A percentile compares a stretch with the other conserved stretches of the same genome.
Conservation (phyloP, 2,888 invertebrate genomes). For the Torymus auratus region DNA sequence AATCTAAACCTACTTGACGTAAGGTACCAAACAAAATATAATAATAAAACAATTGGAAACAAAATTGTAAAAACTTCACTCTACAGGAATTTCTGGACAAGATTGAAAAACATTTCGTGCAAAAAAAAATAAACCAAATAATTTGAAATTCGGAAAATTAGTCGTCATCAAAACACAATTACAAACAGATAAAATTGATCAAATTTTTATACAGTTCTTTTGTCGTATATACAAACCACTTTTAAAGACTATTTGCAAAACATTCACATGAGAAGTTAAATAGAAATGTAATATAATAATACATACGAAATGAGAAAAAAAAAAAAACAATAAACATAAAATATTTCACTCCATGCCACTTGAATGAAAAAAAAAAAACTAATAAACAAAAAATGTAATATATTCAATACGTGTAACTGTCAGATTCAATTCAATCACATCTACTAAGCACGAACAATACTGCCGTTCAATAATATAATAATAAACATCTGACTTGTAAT, state of each 20-base stretch:
- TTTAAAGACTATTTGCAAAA: conserved; percentile 51
- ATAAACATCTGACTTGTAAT: conserved; percentile 15
- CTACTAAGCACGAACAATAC: conserved; percentile 68
- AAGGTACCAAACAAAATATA: too few species aligned
- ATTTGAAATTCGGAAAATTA: too few species aligned
- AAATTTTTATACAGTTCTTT: conserved; percentile 7
- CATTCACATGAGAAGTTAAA: conserved; percentile 47
- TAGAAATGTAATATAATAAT: conserved; percentile 44
- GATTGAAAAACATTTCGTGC: too few species aligned
- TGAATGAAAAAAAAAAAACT: conserved; percentile 53
- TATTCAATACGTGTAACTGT: conserved; percentile 39
- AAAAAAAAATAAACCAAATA: too few species aligned
- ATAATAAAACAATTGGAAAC: too few species aligned
- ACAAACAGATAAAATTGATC: not conserved
- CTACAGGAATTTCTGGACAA: too few species aligned
- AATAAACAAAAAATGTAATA: conserved; percentile 54
- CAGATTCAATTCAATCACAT: conserved; percentile 64
- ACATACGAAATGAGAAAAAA: conserved; percentile 35
- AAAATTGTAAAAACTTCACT: too few species aligned
- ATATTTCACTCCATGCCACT: conserved; percentile 71
- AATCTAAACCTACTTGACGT: too few species aligned
- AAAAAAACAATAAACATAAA: conserved; percentile 57
- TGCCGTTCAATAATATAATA: conserved; percentile 39
- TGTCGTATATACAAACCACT: conserved; percentile 14
- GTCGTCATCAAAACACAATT: too few species aligned